Evolutionary conservation across 2,113 vertebrate species (phyloP).

Genomic region (Calypte anna): DNA sequence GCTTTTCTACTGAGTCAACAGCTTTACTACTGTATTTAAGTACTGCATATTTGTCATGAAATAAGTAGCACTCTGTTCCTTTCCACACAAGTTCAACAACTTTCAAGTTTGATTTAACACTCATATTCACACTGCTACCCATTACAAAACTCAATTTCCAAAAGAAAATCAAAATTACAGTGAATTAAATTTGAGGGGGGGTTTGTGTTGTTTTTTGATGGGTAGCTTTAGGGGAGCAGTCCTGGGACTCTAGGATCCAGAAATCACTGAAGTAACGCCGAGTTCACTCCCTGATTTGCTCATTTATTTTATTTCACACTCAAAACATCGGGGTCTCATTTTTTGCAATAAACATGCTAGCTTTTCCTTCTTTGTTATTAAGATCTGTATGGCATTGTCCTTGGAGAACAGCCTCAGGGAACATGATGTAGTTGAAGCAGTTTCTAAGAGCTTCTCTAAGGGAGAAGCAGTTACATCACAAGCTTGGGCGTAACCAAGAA

Average conservation of each 20-base stretch:
- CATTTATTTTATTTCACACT: constrained; percentile 60
- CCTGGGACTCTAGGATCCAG: neutral
- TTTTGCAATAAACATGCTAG: constrained; percentile 57
- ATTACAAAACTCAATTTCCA: neutral
- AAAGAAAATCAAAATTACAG: neutral
- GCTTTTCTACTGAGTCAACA: neutral
- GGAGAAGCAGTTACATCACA: neutral
- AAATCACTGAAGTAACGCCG: constrained; percentile 35
- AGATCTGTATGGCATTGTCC: neutral
- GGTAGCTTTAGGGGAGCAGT: neutral
- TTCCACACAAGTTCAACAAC: neutral
- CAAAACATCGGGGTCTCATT: constrained; percentile 72
- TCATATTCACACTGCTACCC: neutral
- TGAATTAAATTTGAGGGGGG: neutral
- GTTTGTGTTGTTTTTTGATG: neutral
- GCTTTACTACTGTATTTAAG: neutral
- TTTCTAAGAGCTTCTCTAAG: constrained; percentile 11
- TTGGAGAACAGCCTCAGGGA: constrained; percentile 34
- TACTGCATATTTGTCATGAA: neutral
- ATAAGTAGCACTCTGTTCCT: neutral
- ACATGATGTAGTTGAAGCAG: constrained; percentile 33
- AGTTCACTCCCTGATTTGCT: constrained; percentile 43
- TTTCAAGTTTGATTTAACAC: neutral
- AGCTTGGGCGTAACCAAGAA: constrained; percentile 57
- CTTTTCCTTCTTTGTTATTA: constrained; percentile 1